These are phyloP conservation scores for Andrena trimmerana DNA, from an alignment of 2,888 invertebrate genomes.

Conservation along the genomic window DNA sequence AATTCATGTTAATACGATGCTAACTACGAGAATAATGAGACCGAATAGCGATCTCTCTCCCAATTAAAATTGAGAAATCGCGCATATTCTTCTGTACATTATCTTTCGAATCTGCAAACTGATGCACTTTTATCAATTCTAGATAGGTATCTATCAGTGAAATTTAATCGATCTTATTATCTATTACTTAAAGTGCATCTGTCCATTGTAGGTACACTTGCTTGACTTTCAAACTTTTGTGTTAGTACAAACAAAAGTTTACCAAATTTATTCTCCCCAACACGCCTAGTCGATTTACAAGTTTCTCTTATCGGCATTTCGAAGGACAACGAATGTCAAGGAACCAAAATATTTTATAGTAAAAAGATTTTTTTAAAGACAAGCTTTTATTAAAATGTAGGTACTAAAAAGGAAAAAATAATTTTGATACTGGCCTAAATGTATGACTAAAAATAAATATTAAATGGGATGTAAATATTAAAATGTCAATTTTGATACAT, in stretches of 20 bases:
- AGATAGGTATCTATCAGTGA: neutral
- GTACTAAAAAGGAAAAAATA: too few relatives aligned
- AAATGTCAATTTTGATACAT: too few relatives aligned
- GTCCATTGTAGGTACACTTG: neutral
- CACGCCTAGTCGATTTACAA: too few relatives aligned
- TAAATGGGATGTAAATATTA: too few relatives aligned
- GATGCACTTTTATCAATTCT: neutral
- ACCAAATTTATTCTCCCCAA: neutral
- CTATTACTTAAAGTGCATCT: neutral
- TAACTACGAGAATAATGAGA: neutral
- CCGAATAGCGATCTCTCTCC: neutral
- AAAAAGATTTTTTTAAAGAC: too few relatives aligned
- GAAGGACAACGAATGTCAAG: too few relatives aligned
- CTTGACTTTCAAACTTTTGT: neutral
- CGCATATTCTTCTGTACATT: neutral
- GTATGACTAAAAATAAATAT: too few relatives aligned
- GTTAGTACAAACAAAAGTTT: neutral
- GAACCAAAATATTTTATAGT: too few relatives aligned
- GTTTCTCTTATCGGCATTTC: too few relatives aligned
- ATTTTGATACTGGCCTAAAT: too few relatives aligned
- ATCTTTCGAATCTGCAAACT: neutral
- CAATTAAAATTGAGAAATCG: constrained; percentile 5
- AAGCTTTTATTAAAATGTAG: too few relatives aligned
- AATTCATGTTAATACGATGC: neutral
- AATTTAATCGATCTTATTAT: neutral